These are phyloP conservation scores for Trichomycterus rosablanca DNA, from an alignment of 2,113 vertebrate genomes.

Conservation along the genomic window DNA sequence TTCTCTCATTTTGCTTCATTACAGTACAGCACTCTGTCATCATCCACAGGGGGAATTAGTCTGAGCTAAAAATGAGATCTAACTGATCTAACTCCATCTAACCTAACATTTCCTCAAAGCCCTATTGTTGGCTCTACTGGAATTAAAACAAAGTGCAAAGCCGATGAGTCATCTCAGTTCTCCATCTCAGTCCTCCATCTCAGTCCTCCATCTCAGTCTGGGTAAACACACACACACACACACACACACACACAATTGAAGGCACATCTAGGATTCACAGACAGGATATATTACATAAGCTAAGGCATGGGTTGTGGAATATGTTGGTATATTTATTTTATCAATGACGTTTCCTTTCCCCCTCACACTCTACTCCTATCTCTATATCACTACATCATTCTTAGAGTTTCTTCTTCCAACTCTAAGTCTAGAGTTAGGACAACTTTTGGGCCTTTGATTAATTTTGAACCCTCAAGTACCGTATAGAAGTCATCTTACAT, in stretches of 20 bases:
- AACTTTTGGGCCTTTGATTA: too few relatives aligned
- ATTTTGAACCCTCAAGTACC: too few relatives aligned
- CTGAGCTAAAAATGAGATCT: slow-evolving; percentile 28
- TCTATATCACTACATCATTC: too few relatives aligned
- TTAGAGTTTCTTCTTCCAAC: too few relatives aligned
- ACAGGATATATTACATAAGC: slow-evolving; percentile 60
- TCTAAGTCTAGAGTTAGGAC: too few relatives aligned
- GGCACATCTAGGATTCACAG: slow-evolving; percentile 48
- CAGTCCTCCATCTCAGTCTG: slow-evolving; percentile 56
- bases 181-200: slow-evolving; percentile 60
- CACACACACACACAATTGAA: slow-evolving; percentile 24
- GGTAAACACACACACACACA: slow-evolving; percentile 58
- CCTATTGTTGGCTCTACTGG: slow-evolving; percentile 25
- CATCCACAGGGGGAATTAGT: slow-evolving; percentile 8
- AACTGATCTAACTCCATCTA: slow-evolving; percentile 27
- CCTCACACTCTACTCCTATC: too few relatives aligned
- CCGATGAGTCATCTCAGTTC: slow-evolving; percentile 61
- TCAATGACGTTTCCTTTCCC: too few relatives aligned
- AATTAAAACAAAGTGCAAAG: slow-evolving; percentile 61
- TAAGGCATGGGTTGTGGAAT: slow-evolving; percentile 56
- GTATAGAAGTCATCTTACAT: too few relatives aligned
- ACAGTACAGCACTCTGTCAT: not conserved
- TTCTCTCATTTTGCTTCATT: not conserved
- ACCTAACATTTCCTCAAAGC: slow-evolving; percentile 35
- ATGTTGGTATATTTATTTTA: slow-evolving; percentile 57